Evolutionary conservation across 1,140 invertebrate species (phyloP), one percentile per base, ranked within the genome.

Genomic region (Drosophila sturtevanti): DNA sequence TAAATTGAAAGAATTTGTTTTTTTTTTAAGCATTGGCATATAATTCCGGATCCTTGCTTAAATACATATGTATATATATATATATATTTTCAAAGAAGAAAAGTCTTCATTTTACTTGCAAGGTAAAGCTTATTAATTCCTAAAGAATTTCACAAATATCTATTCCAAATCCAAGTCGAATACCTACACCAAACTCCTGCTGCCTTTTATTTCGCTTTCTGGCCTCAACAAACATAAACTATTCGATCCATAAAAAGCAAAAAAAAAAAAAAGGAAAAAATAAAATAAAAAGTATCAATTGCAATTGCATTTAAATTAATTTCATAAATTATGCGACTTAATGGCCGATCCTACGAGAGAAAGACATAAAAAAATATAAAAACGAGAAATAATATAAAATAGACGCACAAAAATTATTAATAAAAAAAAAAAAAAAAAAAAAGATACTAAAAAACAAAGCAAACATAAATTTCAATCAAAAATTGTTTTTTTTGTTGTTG

Each of bases 381-480:
- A 21, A 62, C 72, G 38, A 67, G 63, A 51, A 38, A 44, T 67
- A 58, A 79, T 72, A 80, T 59, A 70, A 70, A 52, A 27, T 35
- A 48, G 41, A 48, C 41, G 41, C 41, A 48, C 41, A 35, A 35
- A 48, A 48, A 48, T 48, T 18, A 60, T 58, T 84, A 71, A 81
- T 73, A 72, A 37, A 55, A 68, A 55, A 48, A 56, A 75, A 70
- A 63, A 68, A 1, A 24, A 24, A 24, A 37, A 24, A 27, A 59
- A 52, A 1, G 58, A 63, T n/a, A 44, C 4, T 31, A 37, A 37
- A 37, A 37, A 59, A 54, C 7, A 63, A 63, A 44, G 51, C 63
- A 68, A 61, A 61, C 62, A 81, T 75, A 81, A 86, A 86, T 86
- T 86, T 86, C 79, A 86, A 86, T 87, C 82, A 86, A 81, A 48